Evolutionary conservation across 1,140 invertebrate genomes (phyloP), one percentile per base, ranked within the genome.

Genomic region (Zaprionus tsacasi): DNA sequence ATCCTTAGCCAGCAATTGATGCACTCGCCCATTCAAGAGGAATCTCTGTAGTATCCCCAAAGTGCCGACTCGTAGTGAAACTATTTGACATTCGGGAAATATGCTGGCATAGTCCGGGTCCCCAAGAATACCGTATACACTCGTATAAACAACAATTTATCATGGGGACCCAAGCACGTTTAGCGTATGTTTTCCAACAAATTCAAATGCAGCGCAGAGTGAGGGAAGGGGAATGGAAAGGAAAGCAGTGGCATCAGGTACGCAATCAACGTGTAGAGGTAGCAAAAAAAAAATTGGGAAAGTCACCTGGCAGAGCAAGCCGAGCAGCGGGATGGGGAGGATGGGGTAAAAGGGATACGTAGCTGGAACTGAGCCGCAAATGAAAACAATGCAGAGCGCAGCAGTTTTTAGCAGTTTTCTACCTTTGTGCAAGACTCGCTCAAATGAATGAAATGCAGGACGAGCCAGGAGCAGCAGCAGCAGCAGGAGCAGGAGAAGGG

Each of bases 371-470:
- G 48, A 72, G 60, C 70, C 70, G 70, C 70, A 67, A 79, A 78
- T 83, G 85, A 89, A 89, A 89, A 89, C 85, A 88, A 83, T 88
- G 78, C 83, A 73, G 65, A 78, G 73, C 83, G 75, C 81, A 83
- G 83, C 83, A 88, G 65, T 89, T 89, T 87, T 87, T 72, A 73
- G 80, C 81, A 79, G 17, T 50, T 25, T 69, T 89, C 85, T 89
- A 89, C 83, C 83, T 87, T 83, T 82, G 85, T 88, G 64, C 70
- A 55, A 77, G 74, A 64, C 60, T 40, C 52, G 69, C 69, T 58
- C 65, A 61, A 68, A 60, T 76, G 77, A 76, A 79, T 79, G 77
- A 61, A 76, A 66, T 67, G 70, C 70, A 72, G 57, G 25, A 60
- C 25, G n/a, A 57, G 25, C 57, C 12, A 55, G 52, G 30, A 33